Base-by-base conservation (phyloP, 2,113 vertebrate genomes). In the Daphoenositta chrysoptera region DNA sequence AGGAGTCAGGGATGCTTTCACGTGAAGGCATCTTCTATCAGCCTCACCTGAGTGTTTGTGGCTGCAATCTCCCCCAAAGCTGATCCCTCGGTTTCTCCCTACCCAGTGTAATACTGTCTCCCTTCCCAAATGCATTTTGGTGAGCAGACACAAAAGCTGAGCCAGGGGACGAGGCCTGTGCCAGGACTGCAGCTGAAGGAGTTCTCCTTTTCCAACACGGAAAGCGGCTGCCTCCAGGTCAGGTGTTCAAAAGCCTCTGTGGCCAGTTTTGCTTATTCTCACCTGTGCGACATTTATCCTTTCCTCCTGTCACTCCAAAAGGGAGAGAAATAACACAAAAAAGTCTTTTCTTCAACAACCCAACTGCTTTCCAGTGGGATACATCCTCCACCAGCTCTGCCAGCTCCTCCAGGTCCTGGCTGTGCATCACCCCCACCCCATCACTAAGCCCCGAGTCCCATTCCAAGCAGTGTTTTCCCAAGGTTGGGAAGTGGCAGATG, bases 1-100 rank as follows among this genome's bases (percentile, higher is more conserved):
- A 37, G 31, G 18, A 58, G 28, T 21, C 80, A 26, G 48, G 37
- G 77, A 27, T 27, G 44, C 19, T 71, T 27, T 45, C 58, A 6
- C 0, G 2, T 0, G 1, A 4, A 0, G 4, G 21, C 16, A 10
- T 4, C 40, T 53, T n/a, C 24, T 16, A 2, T 1, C 24, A 2
- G 0, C 40, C 33, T n/a, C 33, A 33, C 33, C 35, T 3, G 11
- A 15, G 75, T 5, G 23, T n/a, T 18, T 42, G 57, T 1, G 6
- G 87, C 66, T 31, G 28, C 26, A 64, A 58, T n/a, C 47, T 30
- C 65, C 47, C 90, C 20, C 65, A 56, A 18, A 45, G 21, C 75
- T 2, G 16, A 45, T 19, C 30, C 30, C 35, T 15, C 39, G 42
- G 1, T 7, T 57, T 69, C 22, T n/a, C 23, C 58, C 45, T 31